These are phyloP conservation scores for Lissocephala sabroskyi DNA, from an alignment of 2,888 invertebrate species.

Conservation along the genomic window DNA sequence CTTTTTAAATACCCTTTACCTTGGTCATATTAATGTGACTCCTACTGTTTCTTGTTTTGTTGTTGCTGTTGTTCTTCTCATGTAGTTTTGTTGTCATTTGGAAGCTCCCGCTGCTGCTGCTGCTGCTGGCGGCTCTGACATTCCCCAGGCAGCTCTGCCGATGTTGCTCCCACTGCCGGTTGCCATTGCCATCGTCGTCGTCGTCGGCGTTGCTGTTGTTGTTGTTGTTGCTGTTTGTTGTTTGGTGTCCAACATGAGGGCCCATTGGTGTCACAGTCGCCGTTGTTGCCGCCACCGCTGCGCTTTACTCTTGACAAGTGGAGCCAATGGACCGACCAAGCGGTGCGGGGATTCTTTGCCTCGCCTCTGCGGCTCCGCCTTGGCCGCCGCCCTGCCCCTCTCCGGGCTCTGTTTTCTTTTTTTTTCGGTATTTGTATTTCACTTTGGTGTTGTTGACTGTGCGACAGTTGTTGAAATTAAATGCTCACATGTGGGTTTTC, in stretches of 20 bases:
- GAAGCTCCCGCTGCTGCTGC: conserved; percentile 20
- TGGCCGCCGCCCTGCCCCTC: too few species aligned
- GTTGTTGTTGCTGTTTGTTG: conserved; percentile 32
- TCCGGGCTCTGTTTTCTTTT: too few species aligned
- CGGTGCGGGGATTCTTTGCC: too few species aligned
- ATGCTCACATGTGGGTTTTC: conserved; percentile 70
- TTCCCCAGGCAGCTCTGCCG: too few species aligned
- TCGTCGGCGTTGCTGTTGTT: conserved; percentile 57
- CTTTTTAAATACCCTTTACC: conserved; percentile 59
- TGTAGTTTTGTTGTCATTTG: conserved; percentile 21
- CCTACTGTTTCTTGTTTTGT: conserved; percentile 47
- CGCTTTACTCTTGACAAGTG: too few species aligned
- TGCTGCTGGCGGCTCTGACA: too few species aligned
- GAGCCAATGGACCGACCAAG: too few species aligned
- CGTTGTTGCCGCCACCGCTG: too few species aligned
- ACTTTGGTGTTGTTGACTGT: conserved; percentile 17
- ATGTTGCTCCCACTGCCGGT: not conserved
- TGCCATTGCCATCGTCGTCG: conserved; percentile 14
- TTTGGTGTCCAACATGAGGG: conserved; percentile 66
- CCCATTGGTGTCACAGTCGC: conserved; percentile 54
- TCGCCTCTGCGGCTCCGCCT: too few species aligned
- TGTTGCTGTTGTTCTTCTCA: conserved; percentile 18
- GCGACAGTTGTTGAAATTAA: conserved; percentile 69
- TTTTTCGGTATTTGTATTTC: conserved; percentile 51
- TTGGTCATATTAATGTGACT: conserved; percentile 64